Conservation (phyloP, 1,140 invertebrate genomes). For the Leptinotarsa undecemlineata region DNA sequence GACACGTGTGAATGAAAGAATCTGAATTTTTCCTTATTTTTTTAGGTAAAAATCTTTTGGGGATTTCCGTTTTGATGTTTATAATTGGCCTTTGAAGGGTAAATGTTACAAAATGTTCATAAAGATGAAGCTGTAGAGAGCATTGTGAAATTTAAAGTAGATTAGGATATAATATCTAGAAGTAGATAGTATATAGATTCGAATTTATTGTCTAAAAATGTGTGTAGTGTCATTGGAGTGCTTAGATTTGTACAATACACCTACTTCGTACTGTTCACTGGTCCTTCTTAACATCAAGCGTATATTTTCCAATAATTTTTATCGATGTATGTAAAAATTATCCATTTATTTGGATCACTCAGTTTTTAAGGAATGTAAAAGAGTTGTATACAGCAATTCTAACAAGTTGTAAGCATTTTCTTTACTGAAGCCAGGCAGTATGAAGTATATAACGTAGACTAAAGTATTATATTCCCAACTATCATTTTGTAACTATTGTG, state of each 20-base stretch:
- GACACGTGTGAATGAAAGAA: not conserved
- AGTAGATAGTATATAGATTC: slow-evolving; percentile 51
- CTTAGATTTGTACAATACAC: slow-evolving; percentile 47
- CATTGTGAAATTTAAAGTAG: slow-evolving; percentile 52
- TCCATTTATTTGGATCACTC: not conserved
- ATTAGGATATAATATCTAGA: slow-evolving; percentile 51
- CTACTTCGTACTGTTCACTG: slow-evolving; percentile 46
- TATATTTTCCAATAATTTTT: not conserved
- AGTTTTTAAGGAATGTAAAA: not conserved
- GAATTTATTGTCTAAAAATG: slow-evolving; percentile 50
- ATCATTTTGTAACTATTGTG: slow-evolving; percentile 46
- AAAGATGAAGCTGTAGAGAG: slow-evolving; percentile 40
- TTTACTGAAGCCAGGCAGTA: slow-evolving; percentile 34
- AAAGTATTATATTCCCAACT: slow-evolving; percentile 40
- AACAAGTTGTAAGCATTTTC: not conserved
- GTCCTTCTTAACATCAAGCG: not conserved
- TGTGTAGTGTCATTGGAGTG: slow-evolving; percentile 53
- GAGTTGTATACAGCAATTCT: not conserved
- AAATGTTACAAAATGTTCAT: slow-evolving; percentile 34
- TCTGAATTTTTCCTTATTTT: not conserved
- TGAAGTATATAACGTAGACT: slow-evolving; percentile 39
- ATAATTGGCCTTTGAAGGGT: slow-evolving; percentile 19
- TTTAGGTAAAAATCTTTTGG: slow-evolving; percentile 6
- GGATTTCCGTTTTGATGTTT: slow-evolving; percentile 21
- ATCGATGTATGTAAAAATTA: not conserved